Evolutionary conservation across 2,888 invertebrate genomes (phyloP), one percentile per base, ranked within the genome.

Genomic region (Drosophila rellima): DNA sequence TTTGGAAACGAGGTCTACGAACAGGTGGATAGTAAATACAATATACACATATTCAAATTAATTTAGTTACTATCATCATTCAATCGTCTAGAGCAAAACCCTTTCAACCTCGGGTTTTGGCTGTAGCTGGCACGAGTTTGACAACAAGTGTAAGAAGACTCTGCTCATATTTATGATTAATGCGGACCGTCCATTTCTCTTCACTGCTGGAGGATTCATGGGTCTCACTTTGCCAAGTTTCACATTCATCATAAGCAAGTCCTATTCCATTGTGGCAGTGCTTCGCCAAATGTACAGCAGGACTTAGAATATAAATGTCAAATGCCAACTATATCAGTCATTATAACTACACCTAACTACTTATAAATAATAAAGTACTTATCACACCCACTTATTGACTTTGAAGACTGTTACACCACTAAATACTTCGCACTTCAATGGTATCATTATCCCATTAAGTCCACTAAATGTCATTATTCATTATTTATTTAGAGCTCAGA

Each of bases 1-100:
- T 90, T 87, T 50, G 90, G 88, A n/a, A 91, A 89, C 59, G 86
- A 90, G 51, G 85, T 88, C 1, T 80, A 76, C 31, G 88, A 79
- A 20, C 76, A 77, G 66, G 77, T 67, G 0, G 52, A 2, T 23
- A 26, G 17, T 4, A 10, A 15, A 10, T 11, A 8, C 8, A 35
- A 1, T 20, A 42, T 18, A n/a, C n/a, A n/a, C n/a, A n/a, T 2
- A 2, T 26, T 15, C 26, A 2, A 6, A 42, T 42, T 13, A 13
- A n/a, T 8, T 42, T 26, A 6, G 3, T n/a, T 10, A 8, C 35
- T 39, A 13, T 8, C 10, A 26, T 7, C 26, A 7, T 8, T 18
- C 5, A 31, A 18, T 23, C 20, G 13, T 0, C 6, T 15, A 90
- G 90, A 91, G 88, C 51, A 85, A 87, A 48, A 85, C 88, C 0